A percentile compares a stretch with the other conserved stretches of the same genome.
Evolutionary conservation across 2,888 invertebrate genomes (phyloP).

Genomic region (Brenthis hecate): DNA sequence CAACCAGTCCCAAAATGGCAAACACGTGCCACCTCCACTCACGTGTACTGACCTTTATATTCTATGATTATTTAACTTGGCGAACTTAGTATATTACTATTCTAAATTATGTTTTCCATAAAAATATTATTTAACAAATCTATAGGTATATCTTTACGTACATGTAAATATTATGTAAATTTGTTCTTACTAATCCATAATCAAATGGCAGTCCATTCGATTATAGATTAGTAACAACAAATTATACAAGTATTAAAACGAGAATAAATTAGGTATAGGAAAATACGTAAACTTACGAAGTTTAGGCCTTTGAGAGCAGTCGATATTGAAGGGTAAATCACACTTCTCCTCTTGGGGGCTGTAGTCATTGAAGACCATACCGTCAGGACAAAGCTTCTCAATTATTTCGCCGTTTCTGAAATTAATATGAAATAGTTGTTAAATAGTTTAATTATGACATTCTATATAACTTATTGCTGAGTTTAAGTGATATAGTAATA

Average conservation of each 20-base stretch:
- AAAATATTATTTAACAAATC: neutral
- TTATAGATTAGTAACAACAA: no score
- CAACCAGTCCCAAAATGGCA: constrained; percentile 40
- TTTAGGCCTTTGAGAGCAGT: constrained; percentile 89
- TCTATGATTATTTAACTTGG: constrained; percentile 22
- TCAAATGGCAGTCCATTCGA: no score
- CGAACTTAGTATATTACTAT: constrained; percentile 12
- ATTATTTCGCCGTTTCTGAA: constrained; percentile 86
- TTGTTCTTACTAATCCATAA: no score
- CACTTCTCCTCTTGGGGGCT: constrained; percentile 92
- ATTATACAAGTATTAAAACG: no score
- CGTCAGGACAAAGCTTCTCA: constrained; percentile 93
- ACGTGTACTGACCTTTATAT: constrained; percentile 45
- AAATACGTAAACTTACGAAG: constrained; percentile 85
- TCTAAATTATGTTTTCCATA: neutral
- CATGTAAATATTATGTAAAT: no score
- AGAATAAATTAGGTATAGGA: no score
- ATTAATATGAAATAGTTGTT: constrained; percentile 36
- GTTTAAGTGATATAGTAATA: no score
- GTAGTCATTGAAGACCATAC: constrained; percentile 94
- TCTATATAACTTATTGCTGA: no score
- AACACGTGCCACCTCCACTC: constrained; percentile 42
- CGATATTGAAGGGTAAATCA: constrained; percentile 92
- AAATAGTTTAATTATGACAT: neutral
- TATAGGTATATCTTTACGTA: no score